Conservation (phyloP, 2,888 invertebrate genomes). For the Tenthredo scrophulariae region DNA sequence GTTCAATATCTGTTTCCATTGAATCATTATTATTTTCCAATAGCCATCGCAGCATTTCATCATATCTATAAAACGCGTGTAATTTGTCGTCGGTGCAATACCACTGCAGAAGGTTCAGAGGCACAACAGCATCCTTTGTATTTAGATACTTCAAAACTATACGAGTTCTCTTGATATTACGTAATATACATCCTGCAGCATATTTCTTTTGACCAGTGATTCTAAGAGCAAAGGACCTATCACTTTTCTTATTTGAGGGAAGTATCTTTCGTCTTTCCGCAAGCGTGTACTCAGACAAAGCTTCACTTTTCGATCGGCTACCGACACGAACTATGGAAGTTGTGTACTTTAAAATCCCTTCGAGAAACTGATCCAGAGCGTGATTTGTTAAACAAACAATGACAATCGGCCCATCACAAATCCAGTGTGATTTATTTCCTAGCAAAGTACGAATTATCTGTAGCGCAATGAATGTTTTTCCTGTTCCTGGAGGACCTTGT, state of each 20-base stretch:
- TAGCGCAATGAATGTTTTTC: conserved; percentile 90
- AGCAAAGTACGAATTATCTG: conserved; percentile 86
- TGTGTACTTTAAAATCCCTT: conserved; percentile 83
- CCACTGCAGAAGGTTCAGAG: not conserved
- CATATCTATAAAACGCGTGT: not conserved
- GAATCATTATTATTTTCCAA: not conserved
- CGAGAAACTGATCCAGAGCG: conserved; percentile 91
- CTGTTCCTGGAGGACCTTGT: conserved; percentile 94
- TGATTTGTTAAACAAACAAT: conserved; percentile 93
- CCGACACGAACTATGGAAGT: conserved; percentile 85
- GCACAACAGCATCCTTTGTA: conserved; percentile 13
- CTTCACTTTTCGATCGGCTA: conserved; percentile 83
- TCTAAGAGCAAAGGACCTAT: not conserved
- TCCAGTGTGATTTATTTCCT: conserved; percentile 79
- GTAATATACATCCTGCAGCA: not conserved
- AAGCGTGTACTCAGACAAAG: conserved; percentile 73
- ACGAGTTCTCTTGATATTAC: not conserved
- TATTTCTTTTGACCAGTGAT: not conserved
- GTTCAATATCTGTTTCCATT: conserved; percentile 5
- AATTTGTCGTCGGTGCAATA: conserved; percentile 2
- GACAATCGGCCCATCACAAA: conserved; percentile 83
- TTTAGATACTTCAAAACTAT: not conserved
- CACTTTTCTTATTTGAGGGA: not conserved
- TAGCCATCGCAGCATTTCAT: not conserved
- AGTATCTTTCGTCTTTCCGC: not conserved